A percentile compares a stretch with the other conserved stretches of the same genome.
Conservation (phyloP, 1,140 invertebrate genomes). For the Zaprionus africanus region DNA sequence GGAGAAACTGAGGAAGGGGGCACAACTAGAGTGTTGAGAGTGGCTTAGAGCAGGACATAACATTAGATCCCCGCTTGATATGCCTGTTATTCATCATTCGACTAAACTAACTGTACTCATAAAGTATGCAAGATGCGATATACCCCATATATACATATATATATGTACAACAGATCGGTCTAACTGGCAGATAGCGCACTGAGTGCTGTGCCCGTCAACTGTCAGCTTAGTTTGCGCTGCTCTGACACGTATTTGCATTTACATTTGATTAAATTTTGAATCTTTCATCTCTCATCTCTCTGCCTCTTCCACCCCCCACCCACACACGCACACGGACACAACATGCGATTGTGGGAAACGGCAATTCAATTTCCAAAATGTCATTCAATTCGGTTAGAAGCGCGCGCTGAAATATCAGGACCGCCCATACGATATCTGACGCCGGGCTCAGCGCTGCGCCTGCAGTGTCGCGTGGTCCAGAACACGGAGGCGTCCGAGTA, state of each 20-base stretch:
- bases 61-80: not conserved
- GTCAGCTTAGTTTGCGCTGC: slow-evolving; percentile 19
- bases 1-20: not conserved
- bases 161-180: not conserved
- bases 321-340: not conserved
- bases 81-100: not conserved
- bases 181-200: not conserved
- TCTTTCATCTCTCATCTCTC: slow-evolving; percentile 42
- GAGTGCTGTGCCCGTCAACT: slow-evolving; percentile 5
- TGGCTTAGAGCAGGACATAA: not conserved
- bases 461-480: slow-evolving; percentile 91
- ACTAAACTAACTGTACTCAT: slow-evolving; percentile 1
- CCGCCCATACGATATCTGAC: slow-evolving; percentile 94
- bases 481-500: slow-evolving; percentile 93
- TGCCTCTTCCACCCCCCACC: slow-evolving; percentile 12
- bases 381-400: slow-evolving; percentile 87
- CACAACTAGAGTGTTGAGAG: not conserved
- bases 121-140: slow-evolving; percentile 2
- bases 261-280: slow-evolving; percentile 52
- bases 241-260: slow-evolving; percentile 42
- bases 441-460: slow-evolving; percentile 91
- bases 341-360: slow-evolving; percentile 43
- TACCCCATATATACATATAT: not conserved
- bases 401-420: slow-evolving; percentile 92
- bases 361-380: slow-evolving; percentile 53